Percentiles rank a stretch among this genome's conserved stretches.
These are phyloP conservation scores for Pithys albifrons DNA, from an alignment of 2,113 vertebrate genomes.

Conservation along the genomic window DNA sequence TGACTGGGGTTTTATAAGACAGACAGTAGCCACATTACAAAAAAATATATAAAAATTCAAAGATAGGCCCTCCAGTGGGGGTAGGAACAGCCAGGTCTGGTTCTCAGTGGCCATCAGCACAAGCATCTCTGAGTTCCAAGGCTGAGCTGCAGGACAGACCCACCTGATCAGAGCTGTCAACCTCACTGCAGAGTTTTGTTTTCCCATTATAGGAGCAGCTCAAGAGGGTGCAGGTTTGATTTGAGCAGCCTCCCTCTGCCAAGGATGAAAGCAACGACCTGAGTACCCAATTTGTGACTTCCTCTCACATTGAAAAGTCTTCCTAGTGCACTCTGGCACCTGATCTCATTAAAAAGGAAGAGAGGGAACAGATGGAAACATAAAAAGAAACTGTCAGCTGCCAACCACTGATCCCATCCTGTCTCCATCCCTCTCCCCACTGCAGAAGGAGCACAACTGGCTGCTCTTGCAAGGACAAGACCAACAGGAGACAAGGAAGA, in stretches of 20 bases:
- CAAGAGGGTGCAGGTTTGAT: not conserved
- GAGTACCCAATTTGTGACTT: not conserved
- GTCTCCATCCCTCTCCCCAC: not conserved
- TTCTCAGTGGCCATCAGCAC: not conserved
- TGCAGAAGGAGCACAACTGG: not conserved
- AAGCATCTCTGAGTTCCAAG: not conserved
- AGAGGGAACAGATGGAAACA: slow-evolving; percentile 64
- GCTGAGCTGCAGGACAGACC: not conserved
- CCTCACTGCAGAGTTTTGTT: not conserved
- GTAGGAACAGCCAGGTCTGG: not conserved
- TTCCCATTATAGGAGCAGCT: not conserved
- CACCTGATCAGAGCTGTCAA: not conserved
- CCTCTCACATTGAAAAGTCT: slow-evolving; percentile 31
- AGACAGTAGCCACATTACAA: not conserved
- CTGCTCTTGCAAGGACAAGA: slow-evolving; percentile 25
- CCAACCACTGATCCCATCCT: slow-evolving; percentile 14
- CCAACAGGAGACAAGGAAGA: not conserved
- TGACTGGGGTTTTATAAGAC: not conserved
- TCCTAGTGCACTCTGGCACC: slow-evolving; percentile 9
- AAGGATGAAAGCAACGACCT: slow-evolving; percentile 7
- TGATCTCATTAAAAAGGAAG: slow-evolving; percentile 60
- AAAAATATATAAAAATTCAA: not conserved
- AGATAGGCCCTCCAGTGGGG: not conserved
- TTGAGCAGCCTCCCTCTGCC: not conserved
- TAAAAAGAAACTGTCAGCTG: slow-evolving; percentile 54